These are phyloP conservation scores for Parapristionchus giblindavisi DNA, from an alignment of 2,888 invertebrate genomes.

Conservation along the genomic window DNA sequence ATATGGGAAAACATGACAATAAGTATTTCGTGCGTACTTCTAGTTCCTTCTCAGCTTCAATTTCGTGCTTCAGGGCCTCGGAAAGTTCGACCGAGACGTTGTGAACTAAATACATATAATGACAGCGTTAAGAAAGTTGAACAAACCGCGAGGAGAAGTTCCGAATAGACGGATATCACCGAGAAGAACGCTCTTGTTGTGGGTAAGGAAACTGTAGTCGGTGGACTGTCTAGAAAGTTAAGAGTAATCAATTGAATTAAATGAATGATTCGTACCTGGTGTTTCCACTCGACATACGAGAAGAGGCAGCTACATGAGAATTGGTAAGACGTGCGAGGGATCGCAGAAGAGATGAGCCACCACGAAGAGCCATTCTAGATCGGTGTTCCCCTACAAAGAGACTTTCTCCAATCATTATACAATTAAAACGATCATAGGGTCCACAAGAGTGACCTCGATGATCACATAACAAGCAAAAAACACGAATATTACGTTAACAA, in stretches of 20 bases:
- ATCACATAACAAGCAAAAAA: no score
- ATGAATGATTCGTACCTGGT: neutral
- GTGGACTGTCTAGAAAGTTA: constrained; percentile 26
- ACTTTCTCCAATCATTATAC: no score
- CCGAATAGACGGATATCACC: constrained; percentile 34
- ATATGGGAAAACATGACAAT: constrained; percentile 76
- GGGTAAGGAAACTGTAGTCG: constrained; percentile 25
- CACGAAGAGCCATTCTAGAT: constrained; percentile 37
- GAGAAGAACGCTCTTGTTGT: constrained; percentile 17
- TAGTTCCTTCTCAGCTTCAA: constrained; percentile 81
- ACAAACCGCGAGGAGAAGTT: constrained; percentile 26
- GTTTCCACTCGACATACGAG: constrained; percentile 27
- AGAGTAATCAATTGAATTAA: neutral
- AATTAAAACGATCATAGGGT: no score
- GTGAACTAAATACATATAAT: constrained; percentile 5
- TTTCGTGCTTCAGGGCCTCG: constrained; percentile 91
- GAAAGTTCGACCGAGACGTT: constrained; percentile 75
- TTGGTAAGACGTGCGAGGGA: constrained; percentile 35
- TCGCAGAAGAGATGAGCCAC: constrained; percentile 37
- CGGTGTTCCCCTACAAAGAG: constrained; percentile 26
- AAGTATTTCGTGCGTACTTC: neutral
- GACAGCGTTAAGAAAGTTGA: neutral
- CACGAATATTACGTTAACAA: no score
- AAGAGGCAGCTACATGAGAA: constrained; percentile 30
- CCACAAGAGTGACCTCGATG: no score